These are phyloP conservation scores for Caranx melampygus DNA, from an alignment of 2,113 vertebrate species.

Conservation along the genomic window DNA sequence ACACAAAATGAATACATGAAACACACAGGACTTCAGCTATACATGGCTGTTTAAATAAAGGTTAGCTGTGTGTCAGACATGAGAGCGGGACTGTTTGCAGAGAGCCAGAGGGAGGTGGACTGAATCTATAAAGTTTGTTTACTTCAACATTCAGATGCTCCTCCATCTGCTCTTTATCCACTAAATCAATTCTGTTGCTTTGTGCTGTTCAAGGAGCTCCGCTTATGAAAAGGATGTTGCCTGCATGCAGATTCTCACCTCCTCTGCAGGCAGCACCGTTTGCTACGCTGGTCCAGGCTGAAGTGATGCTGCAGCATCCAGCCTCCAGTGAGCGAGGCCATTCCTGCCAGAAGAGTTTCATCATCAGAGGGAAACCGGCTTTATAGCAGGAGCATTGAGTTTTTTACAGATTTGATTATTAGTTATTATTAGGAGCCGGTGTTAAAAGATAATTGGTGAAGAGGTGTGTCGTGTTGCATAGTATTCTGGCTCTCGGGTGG, in stretches of 20 bases:
- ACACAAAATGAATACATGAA: background rate
- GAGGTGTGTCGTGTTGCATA: background rate
- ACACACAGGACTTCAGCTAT: background rate
- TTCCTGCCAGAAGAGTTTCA: slow-evolving; percentile 13
- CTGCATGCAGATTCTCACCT: slow-evolving; percentile 54
- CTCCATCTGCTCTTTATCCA: slow-evolving; percentile 68
- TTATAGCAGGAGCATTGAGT: background rate
- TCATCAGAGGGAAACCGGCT: background rate
- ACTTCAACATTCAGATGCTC: slow-evolving; percentile 53
- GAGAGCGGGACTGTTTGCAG: background rate
- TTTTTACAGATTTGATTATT: background rate
- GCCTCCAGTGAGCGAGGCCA: slow-evolving; percentile 17
- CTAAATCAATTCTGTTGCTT: slow-evolving; percentile 64
- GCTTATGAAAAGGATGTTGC: slow-evolving; percentile 51
- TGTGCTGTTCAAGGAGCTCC: slow-evolving; percentile 54
- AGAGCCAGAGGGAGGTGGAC: slow-evolving; percentile 24
- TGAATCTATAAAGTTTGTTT: slow-evolving; percentile 69
- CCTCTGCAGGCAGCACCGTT: background rate
- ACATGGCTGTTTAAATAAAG: slow-evolving; percentile 31
- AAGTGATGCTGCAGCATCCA: slow-evolving; percentile 17
- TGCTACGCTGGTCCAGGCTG: slow-evolving; percentile 5
- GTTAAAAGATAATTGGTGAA: background rate
- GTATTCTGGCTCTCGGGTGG: slow-evolving; percentile 17
- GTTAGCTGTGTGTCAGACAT: slow-evolving; percentile 24
- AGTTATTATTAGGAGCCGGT: background rate